A percentile compares a stretch with the other conserved stretches of the same genome.
Evolutionary conservation across 2,888 invertebrate species (phyloP).

Genomic region (Cerastis leucographa): DNA sequence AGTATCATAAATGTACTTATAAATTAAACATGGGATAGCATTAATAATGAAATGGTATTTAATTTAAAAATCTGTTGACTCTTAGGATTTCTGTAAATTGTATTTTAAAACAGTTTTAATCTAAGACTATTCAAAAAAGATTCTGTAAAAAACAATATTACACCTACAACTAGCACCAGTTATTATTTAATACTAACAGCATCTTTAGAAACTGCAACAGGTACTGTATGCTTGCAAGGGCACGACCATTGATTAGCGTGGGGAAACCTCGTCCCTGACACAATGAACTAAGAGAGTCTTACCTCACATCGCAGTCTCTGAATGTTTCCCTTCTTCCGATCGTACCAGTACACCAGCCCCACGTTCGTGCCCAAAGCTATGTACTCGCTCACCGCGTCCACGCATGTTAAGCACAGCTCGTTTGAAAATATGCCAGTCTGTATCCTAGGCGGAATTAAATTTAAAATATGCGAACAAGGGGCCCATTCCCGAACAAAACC

Average conservation of each 20-base stretch:
- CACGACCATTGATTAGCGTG: constrained; percentile 5
- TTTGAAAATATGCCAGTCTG: constrained; percentile 94
- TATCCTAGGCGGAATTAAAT: constrained; percentile 93
- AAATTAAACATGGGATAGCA: neutral
- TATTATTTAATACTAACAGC: neutral
- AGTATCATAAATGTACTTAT: neutral
- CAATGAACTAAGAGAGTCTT: constrained; percentile 71
- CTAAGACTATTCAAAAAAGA: neutral
- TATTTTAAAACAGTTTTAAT: neutral
- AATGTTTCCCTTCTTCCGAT: constrained; percentile 94
- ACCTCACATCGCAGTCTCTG: constrained; percentile 96
- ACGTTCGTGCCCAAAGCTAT: constrained; percentile 96
- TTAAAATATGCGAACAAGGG: constrained; percentile 93
- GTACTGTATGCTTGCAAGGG: neutral
- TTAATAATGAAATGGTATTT: neutral
- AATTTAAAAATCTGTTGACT: neutral
- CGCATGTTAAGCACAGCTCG: constrained; percentile 94
- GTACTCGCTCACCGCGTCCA: constrained; percentile 95
- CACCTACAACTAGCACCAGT: constrained; percentile 7
- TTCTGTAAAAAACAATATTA: neutral
- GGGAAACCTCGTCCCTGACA: constrained; percentile 46
- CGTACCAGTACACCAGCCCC: constrained; percentile 96
- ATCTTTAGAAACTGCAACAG: constrained; percentile 5
- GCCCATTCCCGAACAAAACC: constrained; percentile 94
- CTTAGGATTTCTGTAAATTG: neutral